Evolutionary conservation across 2,888 invertebrate species (phyloP), one percentile per base, ranked within the genome.

Genomic region (Drosophila yooni): DNA sequence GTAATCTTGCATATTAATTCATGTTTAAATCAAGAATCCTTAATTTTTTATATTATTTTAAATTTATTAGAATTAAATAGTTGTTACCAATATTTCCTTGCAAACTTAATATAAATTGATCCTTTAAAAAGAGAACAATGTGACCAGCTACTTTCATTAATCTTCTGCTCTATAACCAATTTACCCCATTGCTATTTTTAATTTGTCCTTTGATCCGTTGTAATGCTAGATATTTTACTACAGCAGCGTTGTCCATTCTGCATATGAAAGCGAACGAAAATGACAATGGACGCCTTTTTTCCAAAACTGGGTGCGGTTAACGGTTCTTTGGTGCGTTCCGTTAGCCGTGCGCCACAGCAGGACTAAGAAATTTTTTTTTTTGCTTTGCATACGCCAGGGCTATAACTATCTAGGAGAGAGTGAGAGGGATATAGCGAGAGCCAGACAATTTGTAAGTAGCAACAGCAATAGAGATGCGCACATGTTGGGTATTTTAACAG

Each of bases 251-350:
- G 67, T 70, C 50, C 69, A 68, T 68, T 68, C 40, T 58, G 58
- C 29, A 63, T 74, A 57, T 79, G 78, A 75, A 70, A 68, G 77
- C 40, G 69, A 78, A 83, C 40, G 65, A 76, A 83, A 80, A 86
- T 87, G 89, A 85, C 89, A 85, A 83, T 74, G 63, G 77, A 70
- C 73, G 62, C 73, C 73, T 68, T 40, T n/a, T 29, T 56, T 57
- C 34, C 48, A 67, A 53, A 82, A 67, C 70, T 81, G 79, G 85
- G 85, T 87, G 85, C 73, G 85, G 89, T 56, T 52, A 48, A 56
- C n/a, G 27, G 54, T 56, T 56, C 46, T 18, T 70, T 76, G 70
- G 57, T 34, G 52, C 46, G 59, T 59, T 59, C 63, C 51, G 66
- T 67, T 78, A 75, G 62, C 64, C 74, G 83, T 72, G 56, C 72